Evolutionary conservation across 2,113 vertebrate species (phyloP).

Genomic region (Struthio camelus): DNA sequence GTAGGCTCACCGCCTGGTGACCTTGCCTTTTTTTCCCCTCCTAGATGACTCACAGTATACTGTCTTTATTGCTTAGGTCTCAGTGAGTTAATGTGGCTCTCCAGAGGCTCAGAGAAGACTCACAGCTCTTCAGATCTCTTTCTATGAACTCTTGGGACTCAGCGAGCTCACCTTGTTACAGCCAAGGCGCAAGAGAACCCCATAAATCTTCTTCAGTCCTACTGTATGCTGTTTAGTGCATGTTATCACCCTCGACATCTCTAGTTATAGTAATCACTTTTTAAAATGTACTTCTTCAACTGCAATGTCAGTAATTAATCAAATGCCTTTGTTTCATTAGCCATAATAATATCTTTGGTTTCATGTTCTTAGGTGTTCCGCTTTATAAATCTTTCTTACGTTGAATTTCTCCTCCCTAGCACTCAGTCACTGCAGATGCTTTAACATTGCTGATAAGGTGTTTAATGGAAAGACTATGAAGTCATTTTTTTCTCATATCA

Average conservation of each 20-base stretch:
- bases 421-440: background rate
- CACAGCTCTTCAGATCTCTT: background rate
- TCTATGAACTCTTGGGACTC: background rate
- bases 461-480: conserved; percentile 37
- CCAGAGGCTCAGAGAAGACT: background rate
- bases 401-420: conserved; percentile 6
- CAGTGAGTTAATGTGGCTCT: background rate
- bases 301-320: conserved; percentile 57
- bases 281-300: background rate
- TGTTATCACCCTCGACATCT: conserved; percentile 27
- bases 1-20: background rate
- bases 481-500: background rate
- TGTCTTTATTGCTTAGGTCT: background rate
- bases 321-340: conserved; percentile 63
- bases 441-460: conserved; percentile 25
- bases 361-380: conserved; percentile 48
- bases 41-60: background rate
- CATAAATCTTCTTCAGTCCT: conserved; percentile 49
- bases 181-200: background rate
- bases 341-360: conserved; percentile 41
- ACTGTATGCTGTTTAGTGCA: background rate
- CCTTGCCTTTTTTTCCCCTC: background rate
- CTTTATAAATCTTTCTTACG: background rate
- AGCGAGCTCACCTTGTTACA: background rate
- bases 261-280: conserved; percentile 39